These are phyloP conservation scores for Crocallis elinguaria DNA, from an alignment of 2,888 invertebrate genomes.

Conservation along the genomic window DNA sequence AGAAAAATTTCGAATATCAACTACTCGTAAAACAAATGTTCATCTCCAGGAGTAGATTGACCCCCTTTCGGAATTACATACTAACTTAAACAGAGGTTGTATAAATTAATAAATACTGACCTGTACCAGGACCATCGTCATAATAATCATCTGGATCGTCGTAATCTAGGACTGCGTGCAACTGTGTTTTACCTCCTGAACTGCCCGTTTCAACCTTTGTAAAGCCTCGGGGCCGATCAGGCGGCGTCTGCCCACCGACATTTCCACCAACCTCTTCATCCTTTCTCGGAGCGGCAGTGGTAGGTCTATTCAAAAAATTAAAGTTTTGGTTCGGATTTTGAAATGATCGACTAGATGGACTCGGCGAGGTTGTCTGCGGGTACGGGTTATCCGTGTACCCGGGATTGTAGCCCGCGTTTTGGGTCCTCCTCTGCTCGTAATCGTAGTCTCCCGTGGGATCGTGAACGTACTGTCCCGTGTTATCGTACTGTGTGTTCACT, in stretches of 20 bases:
- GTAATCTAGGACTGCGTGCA: slow-evolving; percentile 90
- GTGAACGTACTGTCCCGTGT: slow-evolving; percentile 74
- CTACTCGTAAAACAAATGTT: too few relatives aligned
- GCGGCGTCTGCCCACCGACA: slow-evolving; percentile 63
- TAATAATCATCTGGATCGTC: slow-evolving; percentile 85
- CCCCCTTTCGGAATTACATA: too few relatives aligned
- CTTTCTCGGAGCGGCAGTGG: slow-evolving; percentile 54
- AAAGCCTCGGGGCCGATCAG: slow-evolving; percentile 86
- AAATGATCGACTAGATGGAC: slow-evolving; percentile 76
- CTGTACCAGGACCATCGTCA: slow-evolving; percentile 85
- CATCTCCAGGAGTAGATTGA: too few relatives aligned
- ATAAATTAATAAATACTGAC: slow-evolving; percentile 46
- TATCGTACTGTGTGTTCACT: slow-evolving; percentile 67
- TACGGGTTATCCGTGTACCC: slow-evolving; percentile 71
- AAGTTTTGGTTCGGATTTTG: slow-evolving; percentile 68
- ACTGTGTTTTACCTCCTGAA: slow-evolving; percentile 85
- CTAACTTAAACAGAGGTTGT: background rate
- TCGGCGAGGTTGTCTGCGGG: slow-evolving; percentile 61
- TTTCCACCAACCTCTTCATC: slow-evolving; percentile 59
- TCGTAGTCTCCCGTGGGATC: slow-evolving; percentile 79
- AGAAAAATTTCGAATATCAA: too few relatives aligned
- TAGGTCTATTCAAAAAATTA: slow-evolving; percentile 60
- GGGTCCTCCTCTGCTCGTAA: slow-evolving; percentile 70
- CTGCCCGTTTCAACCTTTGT: slow-evolving; percentile 86
- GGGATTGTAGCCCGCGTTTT: slow-evolving; percentile 62